Conservation (phyloP, 1,140 invertebrate species). For the Diorhabda sublineata region DNA sequence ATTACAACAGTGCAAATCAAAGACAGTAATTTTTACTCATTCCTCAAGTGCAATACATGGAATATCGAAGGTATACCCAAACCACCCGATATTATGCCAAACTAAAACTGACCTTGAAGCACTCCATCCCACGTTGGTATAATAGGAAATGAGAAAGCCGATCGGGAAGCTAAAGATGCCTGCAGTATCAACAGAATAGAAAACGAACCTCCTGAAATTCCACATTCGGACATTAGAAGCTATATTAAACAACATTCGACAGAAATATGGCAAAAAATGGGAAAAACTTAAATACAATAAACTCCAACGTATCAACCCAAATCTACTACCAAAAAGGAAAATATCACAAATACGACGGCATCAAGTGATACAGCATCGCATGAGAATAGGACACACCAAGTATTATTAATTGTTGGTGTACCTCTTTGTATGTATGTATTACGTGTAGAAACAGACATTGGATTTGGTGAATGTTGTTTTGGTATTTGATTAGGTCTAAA, state of each 20-base stretch:
- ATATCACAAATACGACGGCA: not conserved
- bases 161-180: not conserved
- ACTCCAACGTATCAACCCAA: not conserved
- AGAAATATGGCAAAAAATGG: not conserved
- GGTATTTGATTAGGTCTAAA: no score
- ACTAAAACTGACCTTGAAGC: no score
- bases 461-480: no score
- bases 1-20: not conserved
- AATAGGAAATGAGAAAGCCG: not conserved
- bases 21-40: not conserved
- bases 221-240: not conserved
- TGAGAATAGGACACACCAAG: not conserved
- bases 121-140: not conserved
- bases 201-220: not conserved
- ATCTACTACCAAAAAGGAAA: not conserved
- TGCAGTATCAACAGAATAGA: not conserved
- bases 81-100: no score
- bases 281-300: not conserved
- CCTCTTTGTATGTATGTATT: no score
- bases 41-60: not conserved
- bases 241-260: not conserved
- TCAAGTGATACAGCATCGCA: not conserved
- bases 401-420: not conserved
- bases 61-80: no score
- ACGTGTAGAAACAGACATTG: no score